A percentile compares a stretch with the other conserved stretches of the same genome.
These are phyloP conservation scores for Aspiorhynchus laticeps DNA, from an alignment of 2,113 vertebrate genomes.

Conservation along the genomic window DNA sequence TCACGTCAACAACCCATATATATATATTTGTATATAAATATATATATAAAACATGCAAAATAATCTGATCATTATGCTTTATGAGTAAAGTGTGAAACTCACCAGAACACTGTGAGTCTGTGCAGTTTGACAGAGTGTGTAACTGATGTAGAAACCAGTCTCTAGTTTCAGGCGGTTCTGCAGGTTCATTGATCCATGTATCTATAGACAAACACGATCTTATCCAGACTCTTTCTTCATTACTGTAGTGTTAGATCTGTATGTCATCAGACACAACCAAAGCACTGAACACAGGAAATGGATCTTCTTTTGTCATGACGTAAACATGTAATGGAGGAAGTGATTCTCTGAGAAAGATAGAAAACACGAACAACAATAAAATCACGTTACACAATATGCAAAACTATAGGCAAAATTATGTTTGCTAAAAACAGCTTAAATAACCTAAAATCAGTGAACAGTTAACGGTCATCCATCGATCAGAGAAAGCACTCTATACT, in stretches of 20 bases:
- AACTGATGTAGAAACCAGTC: background rate
- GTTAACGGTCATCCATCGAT: too few relatives aligned
- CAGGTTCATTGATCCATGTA: background rate
- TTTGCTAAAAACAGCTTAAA: too few relatives aligned
- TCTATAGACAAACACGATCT: background rate
- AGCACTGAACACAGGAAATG: background rate
- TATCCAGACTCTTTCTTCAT: background rate
- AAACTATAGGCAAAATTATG: background rate
- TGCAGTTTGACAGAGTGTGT: background rate
- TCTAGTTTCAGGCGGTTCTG: background rate
- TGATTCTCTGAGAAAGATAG: background rate
- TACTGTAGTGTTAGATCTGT: background rate
- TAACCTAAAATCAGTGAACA: too few relatives aligned
- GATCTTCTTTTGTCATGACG: fast-evolving
- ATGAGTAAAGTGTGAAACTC: background rate
- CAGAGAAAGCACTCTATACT: too few relatives aligned
- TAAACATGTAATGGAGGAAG: background rate
- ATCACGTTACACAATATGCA: background rate
- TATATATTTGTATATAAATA: too few relatives aligned
- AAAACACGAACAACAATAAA: background rate
- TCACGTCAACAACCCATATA: too few relatives aligned
- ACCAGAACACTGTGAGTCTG: background rate
- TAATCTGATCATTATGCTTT: too few relatives aligned
- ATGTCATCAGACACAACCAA: background rate
- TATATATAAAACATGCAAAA: background rate